Evolutionary conservation across 2,888 invertebrate species (phyloP), one percentile per base, ranked within the genome.

Genomic region (Laothoe populi): DNA sequence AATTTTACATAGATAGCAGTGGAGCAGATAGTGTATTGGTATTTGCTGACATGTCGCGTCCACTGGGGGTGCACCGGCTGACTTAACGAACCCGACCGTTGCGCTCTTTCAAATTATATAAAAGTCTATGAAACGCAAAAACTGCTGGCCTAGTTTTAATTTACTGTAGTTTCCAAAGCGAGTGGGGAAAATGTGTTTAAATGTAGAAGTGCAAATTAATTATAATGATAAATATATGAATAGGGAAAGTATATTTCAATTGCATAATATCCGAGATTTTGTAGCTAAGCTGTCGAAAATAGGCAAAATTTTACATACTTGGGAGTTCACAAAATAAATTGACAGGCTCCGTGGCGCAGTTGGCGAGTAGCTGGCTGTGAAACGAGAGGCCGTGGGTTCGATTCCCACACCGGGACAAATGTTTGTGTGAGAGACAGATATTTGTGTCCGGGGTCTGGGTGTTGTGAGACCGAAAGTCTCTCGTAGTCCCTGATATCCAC

Each of bases 41-140:
- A 53, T 53, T 35, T 35, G 48, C 31, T 19, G 53, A 53, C 49
- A 19, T 48, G 31, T 35, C 53, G 53, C 19, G 53, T 31, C 35
- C 53, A n/a, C 53, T 53, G 21, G 53, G 35, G 31, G 26, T 11
- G 19, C 16, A 35, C 53, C 53, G 53, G 31, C 53, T 26, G 35
- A 53, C 31, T 53, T 53, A 53, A 53, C 31, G 49, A 49, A 49
- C 31, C 19, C 48, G n/a, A 48, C 26, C 35, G 31, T 11, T 19
- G 4, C 53, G 35, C 35, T 49, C 31, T 53, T 53, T 35, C 11
- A 35, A 53, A 53, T 53, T 35, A 53, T 53, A 13, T 11, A 48
- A 53, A 53, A 53, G 31, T 16, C 31, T 4, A 53, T 31, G 35
- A 53, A 53, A 53, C n/a, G 16, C 26, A 31, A 49, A 26, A 31